Evolutionary conservation across 2,888 invertebrate species (phyloP), one percentile per base, ranked within the genome.

Genomic region (Gastrophysa polygoni): DNA sequence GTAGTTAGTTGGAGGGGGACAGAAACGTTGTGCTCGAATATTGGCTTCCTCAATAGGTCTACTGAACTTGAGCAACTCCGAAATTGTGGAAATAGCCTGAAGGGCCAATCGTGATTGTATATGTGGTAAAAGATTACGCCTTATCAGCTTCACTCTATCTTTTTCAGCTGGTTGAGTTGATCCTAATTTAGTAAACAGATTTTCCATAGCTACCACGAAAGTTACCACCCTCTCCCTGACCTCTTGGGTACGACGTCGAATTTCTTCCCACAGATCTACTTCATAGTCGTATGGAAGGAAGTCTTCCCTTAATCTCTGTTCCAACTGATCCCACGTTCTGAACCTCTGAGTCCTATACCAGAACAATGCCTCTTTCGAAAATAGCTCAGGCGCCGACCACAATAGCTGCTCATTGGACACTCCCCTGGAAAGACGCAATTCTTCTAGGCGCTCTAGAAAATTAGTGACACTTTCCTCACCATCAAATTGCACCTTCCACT

Each of bases 181-280:
- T n/a, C 24, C 49, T 18, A 38, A 55, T 18, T 16, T 46, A 7
- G 7, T 18, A 43, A 66, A 66, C 6, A 64, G 14, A 29, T 54
- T 55, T 18, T 61, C 55, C 63, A 66, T 64, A 5, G 16, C 48
- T 8, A 48, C 44, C 1, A 66, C 29, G 43, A 34, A 66, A 0
- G 16, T 56, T 0, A 56, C 16, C 10, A 58, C 47, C 32, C 43
- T 43, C 17, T 66, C 61, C 1, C 48, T 29, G 2, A 56, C 8
- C 5, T 59, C 58, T 46, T 66, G 63, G 8, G 66, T 66, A 4
- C 66, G 38, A 21, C 29, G 10, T 2, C 57, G 52, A 43, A 59
- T 59, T 47, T 59, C 47, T 46, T 54, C 52, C 54, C 52, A 52
- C 1, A 59, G 43, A 21, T 32, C 38, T 16, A 54, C 24, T 18